Evolutionary conservation across 2,113 vertebrate genomes (phyloP).

Genomic region (Aspidoscelis tigris): DNA sequence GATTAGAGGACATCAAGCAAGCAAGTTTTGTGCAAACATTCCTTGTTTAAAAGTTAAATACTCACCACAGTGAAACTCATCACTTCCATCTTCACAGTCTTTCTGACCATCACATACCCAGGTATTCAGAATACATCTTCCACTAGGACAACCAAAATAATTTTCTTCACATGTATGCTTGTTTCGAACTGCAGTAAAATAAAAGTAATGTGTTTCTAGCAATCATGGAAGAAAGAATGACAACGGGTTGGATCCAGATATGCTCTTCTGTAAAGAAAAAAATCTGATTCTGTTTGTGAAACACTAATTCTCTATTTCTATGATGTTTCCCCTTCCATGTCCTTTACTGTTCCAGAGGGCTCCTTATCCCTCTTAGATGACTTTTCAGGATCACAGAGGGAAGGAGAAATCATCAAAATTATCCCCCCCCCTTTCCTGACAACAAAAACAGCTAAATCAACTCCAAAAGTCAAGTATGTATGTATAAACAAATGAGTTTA

Average conservation of each 20-base stretch:
- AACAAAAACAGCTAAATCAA: not conserved
- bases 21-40: not conserved
- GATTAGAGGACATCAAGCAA: too few relatives aligned
- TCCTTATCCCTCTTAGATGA: not conserved
- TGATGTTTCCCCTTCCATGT: not conserved
- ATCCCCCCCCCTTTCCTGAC: not conserved
- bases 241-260: too few relatives aligned
- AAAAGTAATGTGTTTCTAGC: conserved; percentile 60
- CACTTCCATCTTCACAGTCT: conserved; percentile 96
- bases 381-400: not conserved
- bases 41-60: conserved; percentile 12
- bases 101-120: conserved; percentile 98
- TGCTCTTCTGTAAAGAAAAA: too few relatives aligned
- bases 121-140: conserved; percentile 96
- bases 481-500: not conserved
- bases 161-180: conserved; percentile 95
- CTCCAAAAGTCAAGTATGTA: not conserved
- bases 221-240: not conserved
- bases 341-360: not conserved
- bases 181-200: conserved; percentile 86
- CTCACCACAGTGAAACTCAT: conserved; percentile 96
- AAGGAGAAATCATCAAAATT: not conserved
- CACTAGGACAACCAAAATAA: conserved; percentile 97
- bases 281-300: too few relatives aligned
- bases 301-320: not conserved